Evolutionary conservation across 2,888 invertebrate species (phyloP), one percentile per base, ranked within the genome.

Genomic region (Rhopalosiphum nymphaeae): DNA sequence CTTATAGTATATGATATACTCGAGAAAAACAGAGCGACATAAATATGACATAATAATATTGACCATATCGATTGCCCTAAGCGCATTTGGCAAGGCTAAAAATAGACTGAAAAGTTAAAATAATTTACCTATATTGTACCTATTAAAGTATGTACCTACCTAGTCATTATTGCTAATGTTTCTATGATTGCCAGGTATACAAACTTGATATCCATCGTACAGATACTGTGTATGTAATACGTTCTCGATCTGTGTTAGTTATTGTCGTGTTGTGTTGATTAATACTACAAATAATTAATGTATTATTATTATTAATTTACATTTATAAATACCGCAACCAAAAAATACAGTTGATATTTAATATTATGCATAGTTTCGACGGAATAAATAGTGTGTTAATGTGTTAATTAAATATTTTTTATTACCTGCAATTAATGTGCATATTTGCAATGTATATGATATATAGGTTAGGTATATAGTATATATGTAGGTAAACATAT

Each of bases 21-120:
- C 56, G 53, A 57, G 29, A 21, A 93, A 84, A 92, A 67, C 88
- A n/a, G 92, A 44, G 26, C n/a, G 36, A 86, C 86, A 61, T 26
- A 13, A 36, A 87, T 49, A 10, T 67, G 21, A 26, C 36, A 56
- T 29, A 61, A 36, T 78, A 36, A 78, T 78, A 78, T 36, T 36
- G 36, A 36, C 78, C 36, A n/a, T 78, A 36, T 78, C 21, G 7
- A 21, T 67, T n/a, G n/a, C 67, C n/a, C 5, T 67, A 36, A 78
- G 21, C 36, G 21, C 78, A 36, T 78, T 78, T 67, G 5, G n/a
- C 2, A 42, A 21, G 78, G 21, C 36, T 36, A 9, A 36, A 78
- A 78, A 78, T 78, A 21, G 21, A 36, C 78, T 78, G 36, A 9
- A 78, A 78, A 78, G 21, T 67, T 67, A 7, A 78, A 78, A 36